phyloP scores from a whole-genome alignment of 2,797 vertebrate genomes.

The Enteromius anoplus region DNA sequence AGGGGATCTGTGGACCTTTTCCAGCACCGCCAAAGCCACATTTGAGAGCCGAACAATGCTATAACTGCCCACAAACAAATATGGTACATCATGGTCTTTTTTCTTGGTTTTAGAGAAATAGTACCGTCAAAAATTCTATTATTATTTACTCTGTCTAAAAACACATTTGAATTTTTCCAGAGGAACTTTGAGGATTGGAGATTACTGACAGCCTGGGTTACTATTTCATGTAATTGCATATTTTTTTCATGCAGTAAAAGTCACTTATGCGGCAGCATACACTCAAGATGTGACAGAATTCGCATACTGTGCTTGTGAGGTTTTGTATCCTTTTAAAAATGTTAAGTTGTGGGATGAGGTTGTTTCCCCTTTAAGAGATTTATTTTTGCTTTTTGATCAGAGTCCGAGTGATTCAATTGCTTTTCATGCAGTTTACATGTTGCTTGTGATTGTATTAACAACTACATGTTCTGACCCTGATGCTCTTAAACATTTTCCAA shows the following conservation, averaged over 20 bases:
- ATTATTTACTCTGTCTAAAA: not conserved
- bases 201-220: not conserved
- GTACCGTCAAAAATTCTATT: not conserved
- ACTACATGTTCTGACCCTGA: not conserved
- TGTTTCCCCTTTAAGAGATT: not conserved
- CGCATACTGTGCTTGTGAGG: not conserved
- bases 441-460: not conserved
- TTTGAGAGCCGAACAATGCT: not conserved
- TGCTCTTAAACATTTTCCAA: not conserved
- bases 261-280: not conserved
- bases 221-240: not conserved
- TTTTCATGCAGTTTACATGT: not conserved
- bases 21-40: not conserved
- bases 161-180: not conserved
- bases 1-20: not conserved
- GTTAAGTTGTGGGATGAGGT: not conserved
- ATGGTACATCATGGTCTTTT: not conserved
- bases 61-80: not conserved
- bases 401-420: not conserved
- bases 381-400: not conserved
- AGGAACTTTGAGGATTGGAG: not conserved
- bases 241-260: not conserved
- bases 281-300: not conserved
- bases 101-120: not conserved
- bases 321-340: not conserved